Conservation (phyloP, 2,888 invertebrate genomes). For the Pandemis corylana region DNA sequence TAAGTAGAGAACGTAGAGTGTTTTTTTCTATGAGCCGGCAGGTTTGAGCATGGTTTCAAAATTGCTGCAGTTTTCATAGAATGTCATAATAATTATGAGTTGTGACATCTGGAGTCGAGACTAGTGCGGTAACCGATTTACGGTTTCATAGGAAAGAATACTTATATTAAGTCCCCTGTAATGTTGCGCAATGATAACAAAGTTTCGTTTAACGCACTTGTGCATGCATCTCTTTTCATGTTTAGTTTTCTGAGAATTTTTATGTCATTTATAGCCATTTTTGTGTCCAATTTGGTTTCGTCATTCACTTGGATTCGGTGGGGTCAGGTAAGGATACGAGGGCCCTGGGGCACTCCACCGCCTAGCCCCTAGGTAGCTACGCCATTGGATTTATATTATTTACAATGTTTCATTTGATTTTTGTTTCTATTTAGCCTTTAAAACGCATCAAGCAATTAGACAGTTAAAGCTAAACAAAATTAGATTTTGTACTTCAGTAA, state of each 20-base stretch:
- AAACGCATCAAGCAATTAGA: too few species aligned
- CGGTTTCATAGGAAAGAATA: constrained; percentile 22
- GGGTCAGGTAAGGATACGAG: too few species aligned
- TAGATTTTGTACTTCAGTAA: too few species aligned
- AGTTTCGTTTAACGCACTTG: neutral
- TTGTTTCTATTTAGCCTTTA: too few species aligned
- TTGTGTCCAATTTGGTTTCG: too few species aligned
- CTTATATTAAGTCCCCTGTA: constrained; percentile 18
- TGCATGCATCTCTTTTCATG: neutral
- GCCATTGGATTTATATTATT: too few species aligned
- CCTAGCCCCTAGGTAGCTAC: too few species aligned
- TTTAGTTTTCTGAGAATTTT: neutral
- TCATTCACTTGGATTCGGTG: too few species aligned
- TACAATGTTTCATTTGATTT: too few species aligned
- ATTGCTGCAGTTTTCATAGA: constrained; percentile 39
- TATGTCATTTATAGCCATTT: too few species aligned
- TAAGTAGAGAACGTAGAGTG: neutral
- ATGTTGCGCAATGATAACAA: neutral
- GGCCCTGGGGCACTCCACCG: too few species aligned
- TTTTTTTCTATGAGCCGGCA: neutral
- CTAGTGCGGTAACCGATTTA: constrained; percentile 36
- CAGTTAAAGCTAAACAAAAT: too few species aligned
- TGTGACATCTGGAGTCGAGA: constrained; percentile 37
- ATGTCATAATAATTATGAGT: constrained; percentile 42
- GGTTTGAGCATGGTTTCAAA: constrained; percentile 12